Evolutionary conservation across 2,888 invertebrate species (phyloP).

Genomic region (Erebia ligea): DNA sequence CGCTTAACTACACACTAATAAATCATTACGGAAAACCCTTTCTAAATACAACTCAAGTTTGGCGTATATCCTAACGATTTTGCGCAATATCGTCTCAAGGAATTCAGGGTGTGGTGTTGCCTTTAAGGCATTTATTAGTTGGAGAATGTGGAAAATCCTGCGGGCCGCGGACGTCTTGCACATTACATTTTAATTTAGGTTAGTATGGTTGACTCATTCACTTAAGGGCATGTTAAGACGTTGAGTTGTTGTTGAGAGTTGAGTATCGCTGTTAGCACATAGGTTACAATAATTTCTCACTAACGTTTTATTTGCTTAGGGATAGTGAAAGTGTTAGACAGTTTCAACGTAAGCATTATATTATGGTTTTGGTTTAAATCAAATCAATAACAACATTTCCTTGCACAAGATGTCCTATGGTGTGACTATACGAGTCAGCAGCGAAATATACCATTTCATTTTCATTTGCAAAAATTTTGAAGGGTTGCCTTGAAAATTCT

Average conservation of each 20-base stretch:
- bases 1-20: neutral
- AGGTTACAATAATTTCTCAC: conserved; percentile 7
- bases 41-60: conserved; percentile 14
- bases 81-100: conserved; percentile 62
- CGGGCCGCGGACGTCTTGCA: conserved; percentile 32
- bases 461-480: no score
- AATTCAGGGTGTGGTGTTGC: conserved; percentile 63
- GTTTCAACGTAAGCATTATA: neutral
- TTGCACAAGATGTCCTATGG: no score
- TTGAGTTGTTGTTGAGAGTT: neutral
- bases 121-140: conserved; percentile 35
- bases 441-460: no score
- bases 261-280: conserved; percentile 3
- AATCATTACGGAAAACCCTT: conserved; percentile 19
- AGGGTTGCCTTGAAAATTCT: no score
- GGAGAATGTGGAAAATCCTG: conserved; percentile 37
- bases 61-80: conserved; percentile 36
- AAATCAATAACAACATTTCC: neutral
- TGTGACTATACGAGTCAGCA: no score
- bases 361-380: neutral
- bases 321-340: neutral
- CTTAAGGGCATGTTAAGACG: conserved; percentile 9
- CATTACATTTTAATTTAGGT: conserved; percentile 31
- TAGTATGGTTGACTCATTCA: conserved; percentile 16
- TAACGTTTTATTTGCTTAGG: neutral